phyloP scores from a whole-genome alignment of 2,797 vertebrate genomes.

The Alauda arvensis region DNA sequence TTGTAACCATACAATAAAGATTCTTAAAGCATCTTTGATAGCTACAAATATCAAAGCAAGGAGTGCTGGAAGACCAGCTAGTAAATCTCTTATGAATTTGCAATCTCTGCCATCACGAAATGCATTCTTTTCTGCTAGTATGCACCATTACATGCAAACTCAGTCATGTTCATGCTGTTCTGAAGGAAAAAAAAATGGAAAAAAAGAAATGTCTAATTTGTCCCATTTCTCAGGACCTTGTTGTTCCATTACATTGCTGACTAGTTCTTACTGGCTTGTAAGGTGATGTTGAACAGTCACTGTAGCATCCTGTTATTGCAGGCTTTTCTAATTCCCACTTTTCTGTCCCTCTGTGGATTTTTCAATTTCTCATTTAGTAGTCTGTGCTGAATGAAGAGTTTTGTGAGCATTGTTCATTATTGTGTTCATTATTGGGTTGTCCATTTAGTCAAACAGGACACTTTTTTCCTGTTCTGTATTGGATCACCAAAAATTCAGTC shows the following conservation, averaged over 20 bases:
- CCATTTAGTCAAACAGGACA: neutral
- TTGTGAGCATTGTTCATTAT: neutral
- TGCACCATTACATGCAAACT: neutral
- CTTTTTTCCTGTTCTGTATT: neutral
- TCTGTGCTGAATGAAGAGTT: neutral
- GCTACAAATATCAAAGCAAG: neutral
- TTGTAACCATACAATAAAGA: neutral
- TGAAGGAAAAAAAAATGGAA: accelerated
- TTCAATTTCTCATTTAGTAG: neutral
- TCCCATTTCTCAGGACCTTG: neutral
- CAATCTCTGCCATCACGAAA: neutral
- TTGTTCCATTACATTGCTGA: neutral
- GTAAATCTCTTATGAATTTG: neutral
- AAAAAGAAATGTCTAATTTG: neutral
- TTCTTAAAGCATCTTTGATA: neutral
- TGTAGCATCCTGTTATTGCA: neutral
- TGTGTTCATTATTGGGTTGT: neutral
- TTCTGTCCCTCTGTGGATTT: accelerated
- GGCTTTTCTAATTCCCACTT: neutral
- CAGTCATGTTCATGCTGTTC: neutral
- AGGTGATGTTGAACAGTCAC: neutral
- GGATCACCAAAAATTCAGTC: neutral
- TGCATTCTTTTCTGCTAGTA: neutral
- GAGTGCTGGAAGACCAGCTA: neutral
- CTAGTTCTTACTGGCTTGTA: neutral